These are phyloP conservation scores for Caenorhabditis sp. DNA, from an alignment of 2,888 invertebrate species.

Conservation along the genomic window DNA sequence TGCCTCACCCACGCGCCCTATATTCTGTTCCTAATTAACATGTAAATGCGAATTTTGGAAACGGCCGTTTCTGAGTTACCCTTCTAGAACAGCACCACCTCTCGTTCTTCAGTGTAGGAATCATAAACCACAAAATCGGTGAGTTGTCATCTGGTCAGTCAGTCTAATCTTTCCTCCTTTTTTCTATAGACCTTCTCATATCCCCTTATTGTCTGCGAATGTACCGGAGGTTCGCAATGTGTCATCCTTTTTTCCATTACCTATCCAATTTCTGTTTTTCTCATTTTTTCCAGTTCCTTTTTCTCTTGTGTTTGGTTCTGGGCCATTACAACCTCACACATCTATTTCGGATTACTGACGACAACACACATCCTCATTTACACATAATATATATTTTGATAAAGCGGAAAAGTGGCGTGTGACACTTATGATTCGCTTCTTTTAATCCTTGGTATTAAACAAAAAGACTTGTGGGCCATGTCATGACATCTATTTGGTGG, in stretches of 20 bases:
- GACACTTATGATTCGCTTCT: conserved; percentile 20
- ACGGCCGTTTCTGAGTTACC: neutral
- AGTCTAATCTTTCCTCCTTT: neutral
- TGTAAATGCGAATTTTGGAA: conserved; percentile 1
- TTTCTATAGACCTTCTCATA: neutral
- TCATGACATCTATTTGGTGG: conserved; percentile 18
- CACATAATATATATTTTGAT: neutral
- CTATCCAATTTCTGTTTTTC: conserved; percentile 9
- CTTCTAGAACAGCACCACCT: neutral
- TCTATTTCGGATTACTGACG: conserved; percentile 55
- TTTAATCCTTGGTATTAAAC: conserved; percentile 53
- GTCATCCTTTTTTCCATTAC: conserved; percentile 30
- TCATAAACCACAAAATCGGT: too few species aligned
- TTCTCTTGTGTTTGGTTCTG: conserved; percentile 6
- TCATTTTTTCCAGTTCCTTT: neutral
- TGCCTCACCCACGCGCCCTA: conserved; percentile 1
- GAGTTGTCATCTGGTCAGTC: neutral
- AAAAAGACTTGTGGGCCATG: conserved; percentile 26
- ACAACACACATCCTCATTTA: conserved; percentile 23
- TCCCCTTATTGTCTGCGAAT: conserved; percentile 13
- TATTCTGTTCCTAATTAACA: conserved; percentile 18
- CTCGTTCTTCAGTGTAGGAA: neutral
- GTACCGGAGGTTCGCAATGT: conserved; percentile 26
- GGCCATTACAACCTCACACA: conserved; percentile 8
- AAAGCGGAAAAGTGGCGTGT: conserved; percentile 28